phyloP scores from a whole-genome alignment of 2,797 vertebrate species.

The Sciurus vulgaris region DNA sequence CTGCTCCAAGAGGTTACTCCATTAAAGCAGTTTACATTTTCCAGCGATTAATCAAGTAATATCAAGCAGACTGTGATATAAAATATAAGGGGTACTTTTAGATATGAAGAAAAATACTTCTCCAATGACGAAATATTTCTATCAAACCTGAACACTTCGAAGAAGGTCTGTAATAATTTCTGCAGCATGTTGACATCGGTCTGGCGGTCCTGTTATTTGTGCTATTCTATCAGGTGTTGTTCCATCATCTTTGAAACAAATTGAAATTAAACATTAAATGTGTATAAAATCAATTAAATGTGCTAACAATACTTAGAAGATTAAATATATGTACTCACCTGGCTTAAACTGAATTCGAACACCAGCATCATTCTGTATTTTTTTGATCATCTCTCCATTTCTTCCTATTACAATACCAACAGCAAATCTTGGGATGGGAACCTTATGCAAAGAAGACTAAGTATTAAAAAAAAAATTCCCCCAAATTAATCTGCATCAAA shows the following conservation, averaged over 20 bases:
- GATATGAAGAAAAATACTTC: constrained; percentile 15
- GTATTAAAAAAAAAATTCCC: constrained; percentile 64
- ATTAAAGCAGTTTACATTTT: neutral
- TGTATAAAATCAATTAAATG: too few species aligned
- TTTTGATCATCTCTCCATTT: constrained; percentile 99
- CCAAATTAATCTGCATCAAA: constrained; percentile 26
- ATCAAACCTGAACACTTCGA: constrained; percentile 94
- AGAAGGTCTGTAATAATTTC: constrained; percentile 98
- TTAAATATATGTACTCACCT: constrained; percentile 88
- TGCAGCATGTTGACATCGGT: constrained; percentile 97
- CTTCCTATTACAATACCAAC: constrained; percentile 99
- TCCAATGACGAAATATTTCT: constrained; percentile 10
- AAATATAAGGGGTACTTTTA: neutral
- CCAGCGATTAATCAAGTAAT: neutral
- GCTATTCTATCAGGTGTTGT: constrained; percentile 98
- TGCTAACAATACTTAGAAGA: constrained; percentile 15
- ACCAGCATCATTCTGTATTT: constrained; percentile 99
- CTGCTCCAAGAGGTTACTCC: neutral
- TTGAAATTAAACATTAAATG: neutral
- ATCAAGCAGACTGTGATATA: neutral
- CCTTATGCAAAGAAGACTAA: constrained; percentile 87
- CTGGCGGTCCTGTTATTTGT: constrained; percentile 98
- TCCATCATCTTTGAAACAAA: constrained; percentile 93
- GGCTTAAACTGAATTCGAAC: constrained; percentile 99
- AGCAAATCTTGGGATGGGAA: constrained; percentile 98